phyloP scores from a whole-genome alignment of 35 echinoderm and acorn worm species.

The Acanthaster planci region DNA sequence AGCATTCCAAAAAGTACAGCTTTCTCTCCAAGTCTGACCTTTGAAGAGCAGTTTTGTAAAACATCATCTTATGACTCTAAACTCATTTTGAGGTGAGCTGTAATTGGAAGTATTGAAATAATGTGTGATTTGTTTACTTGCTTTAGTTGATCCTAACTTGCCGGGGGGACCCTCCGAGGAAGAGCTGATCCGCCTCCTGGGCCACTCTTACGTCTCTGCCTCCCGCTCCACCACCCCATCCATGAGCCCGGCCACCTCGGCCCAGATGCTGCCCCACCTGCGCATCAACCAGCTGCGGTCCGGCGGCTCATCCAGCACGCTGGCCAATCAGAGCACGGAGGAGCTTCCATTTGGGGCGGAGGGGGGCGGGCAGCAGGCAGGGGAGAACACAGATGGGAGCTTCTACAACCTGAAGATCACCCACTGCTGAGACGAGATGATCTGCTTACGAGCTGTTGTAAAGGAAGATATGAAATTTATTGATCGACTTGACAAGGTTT shows the following conservation, averaged over 20 bases:
- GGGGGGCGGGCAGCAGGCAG: constrained; percentile 75
- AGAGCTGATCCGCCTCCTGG: constrained; percentile 85
- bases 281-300: constrained; percentile 67
- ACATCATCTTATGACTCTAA: too few relatives aligned
- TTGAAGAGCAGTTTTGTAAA: too few relatives aligned
- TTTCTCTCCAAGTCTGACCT: too few relatives aligned
- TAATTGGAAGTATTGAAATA: too few relatives aligned
- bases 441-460: too few relatives aligned
- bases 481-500: too few relatives aligned
- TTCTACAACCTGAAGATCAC: constrained; percentile 64
- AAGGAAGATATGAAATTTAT: too few relatives aligned
- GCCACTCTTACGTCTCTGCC: constrained; percentile 83
- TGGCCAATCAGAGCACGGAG: constrained; percentile 73
- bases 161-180: constrained; percentile 81
- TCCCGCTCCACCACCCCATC: constrained; percentile 96
- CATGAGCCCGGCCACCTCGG: constrained; percentile 90
- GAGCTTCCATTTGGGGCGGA: constrained; percentile 60
- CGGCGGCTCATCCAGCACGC: constrained; percentile 62
- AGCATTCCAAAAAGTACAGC: too few relatives aligned
- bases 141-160: not conserved
- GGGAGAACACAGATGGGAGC: constrained; percentile 21
- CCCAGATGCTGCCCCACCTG: constrained; percentile 50
- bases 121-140: too few relatives aligned
- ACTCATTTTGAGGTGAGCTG: too few relatives aligned
- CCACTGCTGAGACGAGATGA: constrained; percentile 58